Evolutionary conservation across 2,113 vertebrate species (phyloP), one percentile per base, ranked within the genome.

Genomic region (Ploceus nigricollis): DNA sequence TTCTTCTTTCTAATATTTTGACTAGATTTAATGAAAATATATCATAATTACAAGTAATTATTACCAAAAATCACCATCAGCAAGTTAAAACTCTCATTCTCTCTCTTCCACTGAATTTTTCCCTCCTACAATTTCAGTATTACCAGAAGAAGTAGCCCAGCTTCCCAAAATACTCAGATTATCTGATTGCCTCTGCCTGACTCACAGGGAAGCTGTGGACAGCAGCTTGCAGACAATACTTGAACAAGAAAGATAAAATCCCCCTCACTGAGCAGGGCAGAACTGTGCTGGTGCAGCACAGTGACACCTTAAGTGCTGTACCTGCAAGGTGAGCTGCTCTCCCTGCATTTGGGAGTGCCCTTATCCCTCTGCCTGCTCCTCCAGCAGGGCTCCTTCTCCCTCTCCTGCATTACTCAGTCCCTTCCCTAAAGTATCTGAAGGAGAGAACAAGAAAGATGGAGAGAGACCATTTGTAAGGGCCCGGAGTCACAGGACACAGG

Each of bases 231-330:
- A 95, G 82, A 53, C 68, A 79, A 64, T 24, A 9, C 24, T 56
- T n/a, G n/a, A n/a, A n/a, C n/a, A n/a, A n/a, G n/a, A n/a, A n/a
- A n/a, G n/a, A n/a, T 17, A n/a, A 40, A 2, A 2, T 28, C 58
- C 21, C 47, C 22, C 21, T 17, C 75, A 23, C 25, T 12, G 47
- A 54, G 15, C 9, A 11, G 3, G 54, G 44, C 42, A 51, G 53
- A 31, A 6, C 22, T 23, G 54, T 1, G 1, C 39, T 25, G 45
- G 7, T 11, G 47, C 33, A 66, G 61, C 61, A 42, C 51, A 33
- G 6, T 2, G 40, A 31, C 35, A 35, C 21, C 33, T 2, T 1
- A 10, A 0, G 0, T 20, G 33, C 60, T 61, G 4, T 11, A 44
- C 33, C 47, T 85, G 61, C 9, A 4, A 66, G 39, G 33, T 44